A percentile compares a stretch with the other conserved stretches of the same genome.
These are phyloP conservation scores for Dolichallabes microphthalmus DNA, from an alignment of 2,113 vertebrate species.

Conservation along the genomic window DNA sequence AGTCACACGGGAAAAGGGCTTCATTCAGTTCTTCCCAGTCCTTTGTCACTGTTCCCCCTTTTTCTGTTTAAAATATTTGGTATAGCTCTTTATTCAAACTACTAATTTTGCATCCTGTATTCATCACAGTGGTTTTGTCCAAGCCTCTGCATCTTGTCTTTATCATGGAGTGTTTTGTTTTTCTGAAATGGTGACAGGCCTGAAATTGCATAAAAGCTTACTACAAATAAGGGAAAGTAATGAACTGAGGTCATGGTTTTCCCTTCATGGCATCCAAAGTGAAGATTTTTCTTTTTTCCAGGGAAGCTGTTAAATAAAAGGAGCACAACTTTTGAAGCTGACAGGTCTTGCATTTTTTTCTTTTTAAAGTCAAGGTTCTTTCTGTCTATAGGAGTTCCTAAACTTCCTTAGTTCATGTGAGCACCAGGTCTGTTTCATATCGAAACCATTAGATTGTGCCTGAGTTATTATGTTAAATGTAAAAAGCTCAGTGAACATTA, in stretches of 20 bases:
- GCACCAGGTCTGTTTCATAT: background rate
- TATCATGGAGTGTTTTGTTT: slow-evolving; percentile 14
- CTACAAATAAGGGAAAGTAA: slow-evolving; percentile 23
- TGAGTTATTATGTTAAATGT: slow-evolving; percentile 12
- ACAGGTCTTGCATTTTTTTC: background rate
- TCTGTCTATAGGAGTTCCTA: background rate
- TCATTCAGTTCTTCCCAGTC: background rate
- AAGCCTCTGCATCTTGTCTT: slow-evolving; percentile 37
- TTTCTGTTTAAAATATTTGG: slow-evolving; percentile 20
- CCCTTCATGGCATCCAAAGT: slow-evolving; percentile 24
- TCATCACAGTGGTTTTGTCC: slow-evolving; percentile 30
- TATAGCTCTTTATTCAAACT: slow-evolving; percentile 25
- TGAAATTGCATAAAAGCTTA: slow-evolving; percentile 7
- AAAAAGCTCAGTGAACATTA: slow-evolving; percentile 1
- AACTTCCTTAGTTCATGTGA: slow-evolving; percentile 1
- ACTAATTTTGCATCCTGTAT: slow-evolving; percentile 36
- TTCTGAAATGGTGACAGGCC: slow-evolving; percentile 23
- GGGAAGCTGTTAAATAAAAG: slow-evolving; percentile 25
- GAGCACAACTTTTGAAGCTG: slow-evolving; percentile 2
- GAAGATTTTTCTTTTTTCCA: slow-evolving; percentile 22
- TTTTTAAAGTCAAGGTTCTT: background rate
- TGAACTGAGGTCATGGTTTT: slow-evolving; percentile 22
- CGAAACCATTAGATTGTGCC: background rate
- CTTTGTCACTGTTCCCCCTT: slow-evolving; percentile 19
- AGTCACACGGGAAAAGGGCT: slow-evolving; percentile 19